Evolutionary conservation across 2,888 invertebrate genomes (phyloP).

Genomic region (Nezara viridula): DNA sequence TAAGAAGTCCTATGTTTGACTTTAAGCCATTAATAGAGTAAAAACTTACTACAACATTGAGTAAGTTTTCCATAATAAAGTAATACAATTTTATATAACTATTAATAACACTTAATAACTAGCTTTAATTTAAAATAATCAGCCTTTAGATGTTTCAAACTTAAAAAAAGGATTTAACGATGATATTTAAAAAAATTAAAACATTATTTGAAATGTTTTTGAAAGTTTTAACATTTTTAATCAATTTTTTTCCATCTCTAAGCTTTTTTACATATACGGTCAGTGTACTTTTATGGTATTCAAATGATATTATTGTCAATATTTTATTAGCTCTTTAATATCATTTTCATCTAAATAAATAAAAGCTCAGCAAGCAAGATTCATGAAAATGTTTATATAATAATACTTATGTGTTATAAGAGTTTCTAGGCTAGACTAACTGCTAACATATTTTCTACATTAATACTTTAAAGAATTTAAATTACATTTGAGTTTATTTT

Average conservation of each 20-base stretch:
- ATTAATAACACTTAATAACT: not conserved
- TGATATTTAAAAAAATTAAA: not conserved
- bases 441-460: not conserved
- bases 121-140: not conserved
- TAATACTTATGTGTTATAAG: not conserved
- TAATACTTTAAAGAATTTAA: not conserved
- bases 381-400: not conserved
- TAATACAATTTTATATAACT: not conserved
- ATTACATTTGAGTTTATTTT: not conserved
- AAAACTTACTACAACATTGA: not conserved
- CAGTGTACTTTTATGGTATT: not conserved
- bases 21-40: not conserved
- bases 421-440: not conserved
- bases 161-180: not conserved
- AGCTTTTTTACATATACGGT: not conserved
- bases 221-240: not conserved
- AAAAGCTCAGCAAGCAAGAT: not conserved
- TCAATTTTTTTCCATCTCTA: not conserved
- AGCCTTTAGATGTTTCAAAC: slow-evolving; percentile 8
- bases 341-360: not conserved
- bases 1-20: not conserved
- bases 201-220: not conserved
- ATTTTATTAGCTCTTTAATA: not conserved
- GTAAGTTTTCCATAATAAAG: not conserved
- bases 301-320: not conserved